Evolutionary conservation across 2,888 invertebrate species (phyloP).

Genomic region (Drosophila longiperda): DNA sequence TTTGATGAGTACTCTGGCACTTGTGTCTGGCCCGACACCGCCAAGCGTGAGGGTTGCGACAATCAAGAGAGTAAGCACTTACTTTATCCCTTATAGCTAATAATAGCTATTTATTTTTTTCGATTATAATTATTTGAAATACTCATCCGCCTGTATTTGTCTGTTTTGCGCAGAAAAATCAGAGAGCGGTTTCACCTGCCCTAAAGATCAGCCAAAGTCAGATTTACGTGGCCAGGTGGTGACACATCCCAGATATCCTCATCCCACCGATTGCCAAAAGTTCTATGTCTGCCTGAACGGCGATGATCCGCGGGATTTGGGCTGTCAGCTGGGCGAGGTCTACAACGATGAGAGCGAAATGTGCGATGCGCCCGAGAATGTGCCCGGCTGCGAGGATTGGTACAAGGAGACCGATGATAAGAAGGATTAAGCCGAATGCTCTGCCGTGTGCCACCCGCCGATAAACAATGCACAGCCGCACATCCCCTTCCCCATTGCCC

Average conservation of each 20-base stretch:
- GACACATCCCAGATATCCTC: constrained; percentile 93
- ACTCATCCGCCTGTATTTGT: constrained; percentile 39
- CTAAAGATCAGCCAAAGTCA: constrained; percentile 87
- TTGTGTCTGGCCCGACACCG: constrained; percentile 95
- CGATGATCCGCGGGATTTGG: constrained; percentile 93
- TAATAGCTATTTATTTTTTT: neutral
- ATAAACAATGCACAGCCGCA: constrained; percentile 25
- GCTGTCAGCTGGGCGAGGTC: constrained; percentile 94
- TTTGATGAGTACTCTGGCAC: constrained; percentile 95
- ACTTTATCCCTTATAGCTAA: neutral
- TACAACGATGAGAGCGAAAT: constrained; percentile 94
- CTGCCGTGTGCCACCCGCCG: constrained; percentile 40
- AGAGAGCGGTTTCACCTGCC: constrained; percentile 94
- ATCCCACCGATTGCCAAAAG: constrained; percentile 94
- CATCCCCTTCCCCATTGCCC: constrained; percentile 1
- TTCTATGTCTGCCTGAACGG: constrained; percentile 96
- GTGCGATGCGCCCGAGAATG: constrained; percentile 96
- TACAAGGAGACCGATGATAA: constrained; percentile 92
- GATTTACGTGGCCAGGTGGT: constrained; percentile 90
- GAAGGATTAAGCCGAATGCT: constrained; percentile 73
- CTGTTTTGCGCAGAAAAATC: constrained; percentile 87
- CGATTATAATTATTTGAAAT: neutral
- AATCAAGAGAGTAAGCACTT: constrained; percentile 85
- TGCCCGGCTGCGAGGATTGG: constrained; percentile 96
- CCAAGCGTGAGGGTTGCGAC: constrained; percentile 91